phyloP scores from a whole-genome alignment of 2,113 vertebrate species.

The Rhagologus leucostigma region DNA sequence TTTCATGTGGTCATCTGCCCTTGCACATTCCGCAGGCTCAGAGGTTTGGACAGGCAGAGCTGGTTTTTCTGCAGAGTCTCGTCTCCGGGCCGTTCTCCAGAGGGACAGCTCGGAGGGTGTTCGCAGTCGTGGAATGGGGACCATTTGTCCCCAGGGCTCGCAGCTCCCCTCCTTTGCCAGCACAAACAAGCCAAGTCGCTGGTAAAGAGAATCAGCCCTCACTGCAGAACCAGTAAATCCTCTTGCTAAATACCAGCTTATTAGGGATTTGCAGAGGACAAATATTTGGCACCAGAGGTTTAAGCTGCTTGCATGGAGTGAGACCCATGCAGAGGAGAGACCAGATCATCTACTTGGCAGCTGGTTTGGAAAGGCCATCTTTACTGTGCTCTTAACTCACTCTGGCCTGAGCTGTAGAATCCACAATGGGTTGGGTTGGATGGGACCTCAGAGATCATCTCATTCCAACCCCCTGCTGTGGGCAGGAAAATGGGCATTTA shows the following conservation, averaged over 20 bases:
- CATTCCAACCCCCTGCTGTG: fast-evolving
- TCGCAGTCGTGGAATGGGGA: neutral
- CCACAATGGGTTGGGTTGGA: neutral
- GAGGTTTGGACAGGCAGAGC: neutral
- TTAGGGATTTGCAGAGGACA: slow-evolving; percentile 48
- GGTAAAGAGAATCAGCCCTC: neutral
- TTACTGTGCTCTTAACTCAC: neutral
- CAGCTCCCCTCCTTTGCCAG: neutral
- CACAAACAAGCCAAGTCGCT: neutral
- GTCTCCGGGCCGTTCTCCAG: neutral
- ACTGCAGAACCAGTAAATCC: slow-evolving; percentile 42
- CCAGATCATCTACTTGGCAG: neutral
- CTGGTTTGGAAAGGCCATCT: neutral
- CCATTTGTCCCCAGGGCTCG: neutral
- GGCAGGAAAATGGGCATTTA: neutral
- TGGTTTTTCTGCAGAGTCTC: neutral
- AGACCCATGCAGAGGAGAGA: neutral
- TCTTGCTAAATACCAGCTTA: slow-evolving; percentile 39
- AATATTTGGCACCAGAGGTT: slow-evolving; percentile 45
- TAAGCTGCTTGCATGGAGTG: neutral
- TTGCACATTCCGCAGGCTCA: neutral
- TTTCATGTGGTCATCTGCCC: slow-evolving; percentile 16
- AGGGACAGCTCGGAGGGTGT: neutral
- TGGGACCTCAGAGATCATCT: neutral
- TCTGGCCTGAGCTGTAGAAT: neutral